Conservation (phyloP, 2,113 vertebrate species). For the Ceyx cyanopectus region DNA sequence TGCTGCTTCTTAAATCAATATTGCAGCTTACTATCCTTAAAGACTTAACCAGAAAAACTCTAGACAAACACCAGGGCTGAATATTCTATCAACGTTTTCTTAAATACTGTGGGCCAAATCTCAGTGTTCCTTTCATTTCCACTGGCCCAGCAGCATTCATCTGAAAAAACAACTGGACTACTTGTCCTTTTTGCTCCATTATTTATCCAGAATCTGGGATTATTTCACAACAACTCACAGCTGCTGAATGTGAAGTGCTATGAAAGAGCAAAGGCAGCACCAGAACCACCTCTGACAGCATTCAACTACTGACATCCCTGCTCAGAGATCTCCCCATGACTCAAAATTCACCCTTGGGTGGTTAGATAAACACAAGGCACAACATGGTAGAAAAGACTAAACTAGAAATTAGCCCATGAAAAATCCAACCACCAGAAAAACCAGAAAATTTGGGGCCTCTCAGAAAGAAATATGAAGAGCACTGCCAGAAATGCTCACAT, state of each 20-base stretch:
- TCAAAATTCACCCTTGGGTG: not conserved
- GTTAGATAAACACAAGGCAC: not conserved
- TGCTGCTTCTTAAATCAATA: not conserved
- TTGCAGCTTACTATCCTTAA: not conserved
- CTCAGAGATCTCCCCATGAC: not conserved
- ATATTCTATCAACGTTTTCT: not conserved
- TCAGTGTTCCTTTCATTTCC: not conserved
- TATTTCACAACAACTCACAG: not conserved
- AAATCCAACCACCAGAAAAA: not conserved
- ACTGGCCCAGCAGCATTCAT: not conserved
- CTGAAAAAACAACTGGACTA: not conserved
- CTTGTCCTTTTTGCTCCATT: not conserved
- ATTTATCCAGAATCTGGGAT: not conserved
- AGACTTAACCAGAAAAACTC: not conserved
- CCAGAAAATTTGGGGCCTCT: not conserved
- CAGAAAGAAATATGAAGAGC: not conserved
- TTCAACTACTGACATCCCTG: not conserved
- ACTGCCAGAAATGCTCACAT: not conserved
- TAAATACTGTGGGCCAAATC: not conserved
- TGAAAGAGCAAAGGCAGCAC: not conserved
- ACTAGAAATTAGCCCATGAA: not conserved
- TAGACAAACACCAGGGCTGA: not conserved
- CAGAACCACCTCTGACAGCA: not conserved
- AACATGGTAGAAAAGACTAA: not conserved
- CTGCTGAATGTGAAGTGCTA: not conserved